These are phyloP conservation scores for Parnassius glacialis DNA, from an alignment of 2,888 invertebrate species.

Conservation along the genomic window DNA sequence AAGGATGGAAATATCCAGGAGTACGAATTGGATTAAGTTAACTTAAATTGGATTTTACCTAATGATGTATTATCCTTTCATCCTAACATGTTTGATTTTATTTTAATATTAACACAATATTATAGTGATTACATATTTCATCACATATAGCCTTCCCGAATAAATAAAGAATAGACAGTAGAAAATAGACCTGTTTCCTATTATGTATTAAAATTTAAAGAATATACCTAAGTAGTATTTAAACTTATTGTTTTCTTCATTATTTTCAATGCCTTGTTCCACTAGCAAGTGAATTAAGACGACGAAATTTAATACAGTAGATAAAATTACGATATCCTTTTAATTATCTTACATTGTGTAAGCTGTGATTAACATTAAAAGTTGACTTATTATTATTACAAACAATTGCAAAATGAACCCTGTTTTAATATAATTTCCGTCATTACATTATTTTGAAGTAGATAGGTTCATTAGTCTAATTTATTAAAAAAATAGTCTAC, in stretches of 20 bases:
- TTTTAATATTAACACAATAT: not conserved
- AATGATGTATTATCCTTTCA: not conserved
- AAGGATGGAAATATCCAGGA: conserved; percentile 86
- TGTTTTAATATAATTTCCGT: not conserved
- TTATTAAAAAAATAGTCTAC: not conserved
- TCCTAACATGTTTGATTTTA: not conserved
- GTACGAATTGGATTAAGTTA: conserved; percentile 52
- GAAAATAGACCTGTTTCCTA: too few species aligned
- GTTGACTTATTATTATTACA: conserved; percentile 4
- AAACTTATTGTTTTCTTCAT: too few species aligned
- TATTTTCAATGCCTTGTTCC: too few species aligned
- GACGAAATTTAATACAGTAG: too few species aligned
- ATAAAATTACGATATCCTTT: not conserved
- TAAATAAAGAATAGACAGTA: too few species aligned
- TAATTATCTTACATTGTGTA: not conserved
- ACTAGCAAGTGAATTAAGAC: too few species aligned
- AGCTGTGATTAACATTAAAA: conserved; percentile 21
- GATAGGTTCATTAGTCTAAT: not conserved
- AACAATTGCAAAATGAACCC: not conserved
- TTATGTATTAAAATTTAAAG: too few species aligned
- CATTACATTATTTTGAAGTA: not conserved
- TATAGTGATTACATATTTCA: too few species aligned
- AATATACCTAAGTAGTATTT: too few species aligned
- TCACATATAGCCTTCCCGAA: too few species aligned
- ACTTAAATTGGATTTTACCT: conserved; percentile 7